Base-by-base conservation (phyloP, 2,888 invertebrate species). In the Hirtodrosophila confusa region DNA sequence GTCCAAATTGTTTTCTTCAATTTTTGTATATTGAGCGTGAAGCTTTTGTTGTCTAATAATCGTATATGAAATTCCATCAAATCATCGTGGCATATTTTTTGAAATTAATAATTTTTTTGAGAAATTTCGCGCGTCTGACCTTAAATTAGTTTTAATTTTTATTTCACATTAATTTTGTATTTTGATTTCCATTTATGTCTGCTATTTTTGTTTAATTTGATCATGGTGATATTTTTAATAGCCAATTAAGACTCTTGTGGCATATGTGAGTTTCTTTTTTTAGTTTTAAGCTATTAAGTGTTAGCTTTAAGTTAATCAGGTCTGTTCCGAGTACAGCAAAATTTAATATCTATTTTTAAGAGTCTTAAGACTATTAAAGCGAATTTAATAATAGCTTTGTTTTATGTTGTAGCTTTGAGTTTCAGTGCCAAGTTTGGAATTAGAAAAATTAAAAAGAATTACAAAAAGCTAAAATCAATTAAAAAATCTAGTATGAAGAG, bases 91-190 rank as follows among this genome's bases (percentile, higher is more conserved):
- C 75, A 62, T 48, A 62, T 53, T 61, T 72, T 48, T 37, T 11
- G 8, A 45, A 60, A 29, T 63, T 50, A 63, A 63, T 69, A 35
- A 57, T 45, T 64, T 31, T 49, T 50, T 69, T 35, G 9, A 12
- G 39, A 24, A 44, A 53, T 64, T 48, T 65, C 8, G 67, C 67
- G 44, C 51, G 53, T 29, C 37, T 71, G 73, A 73, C 73, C 77
- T 73, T 48, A 67, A 66, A 62, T 73, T 54, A 72, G 77, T 54
- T 36, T 73, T 72, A 72, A 39, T 33, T 69, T 62, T 44, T 40
- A 54, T 47, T 54, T 39, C 17, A 17, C 17, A 17, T 17, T 39
- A 47, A 41, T 41, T 56, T 50, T 37, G 45, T 43, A 58, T 53
- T 49, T 69, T 57, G 36, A 37, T 55, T 33, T 33, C 37, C 51